phyloP scores from a whole-genome alignment of 2,797 vertebrate species.

The Monodelphis domestica region DNA sequence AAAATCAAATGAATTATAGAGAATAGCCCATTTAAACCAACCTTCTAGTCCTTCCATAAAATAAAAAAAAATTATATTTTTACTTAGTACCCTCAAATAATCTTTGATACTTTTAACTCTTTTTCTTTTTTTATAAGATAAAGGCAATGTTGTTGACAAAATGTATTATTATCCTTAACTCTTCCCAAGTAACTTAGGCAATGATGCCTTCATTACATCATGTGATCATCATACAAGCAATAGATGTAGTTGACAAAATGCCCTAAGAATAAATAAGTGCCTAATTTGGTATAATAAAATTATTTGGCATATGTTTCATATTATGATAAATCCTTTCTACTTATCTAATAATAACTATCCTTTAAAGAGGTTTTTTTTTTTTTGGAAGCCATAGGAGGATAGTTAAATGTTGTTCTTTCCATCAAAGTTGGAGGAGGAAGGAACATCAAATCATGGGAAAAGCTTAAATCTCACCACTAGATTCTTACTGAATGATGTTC shows the following conservation, averaged over 20 bases:
- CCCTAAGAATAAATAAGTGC: neutral
- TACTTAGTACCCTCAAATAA: neutral
- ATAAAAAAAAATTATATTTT: neutral
- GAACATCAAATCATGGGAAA: neutral
- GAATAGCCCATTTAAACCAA: neutral
- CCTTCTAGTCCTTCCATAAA: neutral
- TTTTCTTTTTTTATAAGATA: neutral
- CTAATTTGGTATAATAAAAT: neutral
- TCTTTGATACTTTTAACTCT: conserved; percentile 1
- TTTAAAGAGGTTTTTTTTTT: conserved; percentile 10
- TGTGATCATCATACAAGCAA: too few species aligned
- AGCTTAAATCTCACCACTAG: neutral
- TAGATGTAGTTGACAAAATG: neutral
- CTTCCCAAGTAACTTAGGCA: neutral
- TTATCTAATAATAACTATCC: neutral
- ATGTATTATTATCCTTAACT: neutral
- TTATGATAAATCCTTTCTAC: neutral
- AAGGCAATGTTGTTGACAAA: conserved; percentile 7
- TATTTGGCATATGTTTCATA: neutral
- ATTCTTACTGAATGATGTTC: neutral
- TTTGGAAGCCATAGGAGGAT: neutral
- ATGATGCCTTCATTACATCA: neutral
- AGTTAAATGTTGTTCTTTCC: neutral
- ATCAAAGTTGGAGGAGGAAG: too few species aligned
- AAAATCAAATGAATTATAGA: neutral